Evolutionary conservation across 2,888 invertebrate species (phyloP), one percentile per base, ranked within the genome.

Genomic region (Tillus elongatus): DNA sequence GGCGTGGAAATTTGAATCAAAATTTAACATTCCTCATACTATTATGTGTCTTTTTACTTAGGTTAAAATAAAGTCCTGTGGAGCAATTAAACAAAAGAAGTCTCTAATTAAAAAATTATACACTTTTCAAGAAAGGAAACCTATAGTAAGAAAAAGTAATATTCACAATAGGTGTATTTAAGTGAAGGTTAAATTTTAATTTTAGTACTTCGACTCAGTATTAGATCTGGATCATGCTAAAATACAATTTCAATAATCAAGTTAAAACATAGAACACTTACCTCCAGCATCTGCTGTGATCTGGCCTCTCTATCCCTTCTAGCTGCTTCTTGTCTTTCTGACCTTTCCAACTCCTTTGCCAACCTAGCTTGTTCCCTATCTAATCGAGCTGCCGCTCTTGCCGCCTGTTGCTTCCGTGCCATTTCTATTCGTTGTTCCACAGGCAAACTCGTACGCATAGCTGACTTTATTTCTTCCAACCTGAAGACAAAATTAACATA

Each of bases 261-360:
- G 13, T 4, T 16, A 35, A 13, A 15, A 37, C 13, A 36, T 3
- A n/a, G 10, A 36, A 29, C 9, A 40, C 68, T 68, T 70, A 91
- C 91, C 85, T 92, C 91, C 51, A 91, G 67, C 27, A 90, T 71
- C 61, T 90, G 90, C 53, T 89, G 88, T 57, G 85, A 83, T 49
- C 87, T 71, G 33, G 79, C 77, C 63, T 86, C 84, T 58, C 87
- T 76, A 63, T 86, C 85, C 51, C 89, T 70, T 48, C 88, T 77
- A 28, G 82, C 79, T 38, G 85, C 78, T 59, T 91, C 91, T 43
- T 88, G 80, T 47, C 86, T 77, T 57, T 90, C 89, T 12, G 79
- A 75, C 50, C 84, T 77, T 61, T 89, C 88, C 33, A 82, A 71
- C 56, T 83, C 82, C 52, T 80, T 75, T 42, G 77, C 72, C 48